These are phyloP conservation scores for Andrena minutula DNA, from an alignment of 2,888 invertebrate species.

Conservation along the genomic window DNA sequence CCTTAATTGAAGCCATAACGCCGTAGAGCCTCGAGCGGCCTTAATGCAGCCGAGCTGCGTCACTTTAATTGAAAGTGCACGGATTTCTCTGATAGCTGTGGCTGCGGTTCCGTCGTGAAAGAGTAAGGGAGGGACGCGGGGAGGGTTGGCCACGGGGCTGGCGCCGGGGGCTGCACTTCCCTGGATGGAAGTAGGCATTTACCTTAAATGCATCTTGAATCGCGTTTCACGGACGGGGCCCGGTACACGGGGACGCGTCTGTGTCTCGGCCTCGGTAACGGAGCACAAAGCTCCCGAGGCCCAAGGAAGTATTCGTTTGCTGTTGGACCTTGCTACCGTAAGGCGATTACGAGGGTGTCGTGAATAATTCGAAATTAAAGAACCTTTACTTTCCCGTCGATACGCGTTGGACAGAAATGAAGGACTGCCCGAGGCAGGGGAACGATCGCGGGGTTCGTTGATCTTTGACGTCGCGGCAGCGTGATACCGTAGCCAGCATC, in stretches of 20 bases:
- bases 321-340: neutral
- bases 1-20: conserved; percentile 71
- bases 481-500: neutral
- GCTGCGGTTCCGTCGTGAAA: conserved; percentile 54
- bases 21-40: conserved; percentile 58
- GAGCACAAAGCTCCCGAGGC: neutral
- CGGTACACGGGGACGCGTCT: neutral
- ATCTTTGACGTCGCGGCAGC: neutral
- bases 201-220: conserved; percentile 63
- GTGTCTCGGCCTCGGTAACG: neutral
- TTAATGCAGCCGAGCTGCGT: conserved; percentile 69
- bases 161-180: conserved; percentile 3
- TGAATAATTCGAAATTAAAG: neutral
- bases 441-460: too few relatives aligned
- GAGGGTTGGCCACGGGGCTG: too few relatives aligned
- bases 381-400: too few relatives aligned
- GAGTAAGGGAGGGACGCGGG: conserved; percentile 17
- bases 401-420: too few relatives aligned
- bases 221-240: conserved; percentile 26
- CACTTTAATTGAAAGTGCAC: conserved; percentile 76
- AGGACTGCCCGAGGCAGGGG: too few relatives aligned
- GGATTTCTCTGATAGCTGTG: conserved; percentile 67
- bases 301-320: neutral
- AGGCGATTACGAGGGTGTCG: neutral
- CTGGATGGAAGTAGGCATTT: conserved; percentile 55